Percentiles rank a stretch among this genome's conserved stretches.
Evolutionary conservation across 2,888 invertebrate species (phyloP).

Genomic region (Stictocephala bisonia): DNA sequence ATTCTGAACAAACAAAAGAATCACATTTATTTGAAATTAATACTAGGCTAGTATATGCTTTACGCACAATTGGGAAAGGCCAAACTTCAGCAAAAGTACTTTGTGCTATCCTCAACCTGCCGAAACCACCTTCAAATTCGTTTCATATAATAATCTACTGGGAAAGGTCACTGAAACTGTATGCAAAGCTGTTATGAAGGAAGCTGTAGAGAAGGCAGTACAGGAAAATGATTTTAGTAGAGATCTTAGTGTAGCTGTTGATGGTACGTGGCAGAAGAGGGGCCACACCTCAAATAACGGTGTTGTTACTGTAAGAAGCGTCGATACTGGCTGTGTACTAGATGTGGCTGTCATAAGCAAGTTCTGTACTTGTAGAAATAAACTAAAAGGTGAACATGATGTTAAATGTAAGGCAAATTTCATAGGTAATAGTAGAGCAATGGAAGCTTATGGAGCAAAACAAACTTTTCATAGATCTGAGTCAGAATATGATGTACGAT

Average conservation of each 20-base stretch:
- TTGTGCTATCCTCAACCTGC: not conserved
- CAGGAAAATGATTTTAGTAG: not conserved
- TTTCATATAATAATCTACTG: not conserved
- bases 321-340: not conserved
- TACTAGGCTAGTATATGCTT: constrained; percentile 9
- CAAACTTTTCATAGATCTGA: not conserved
- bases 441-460: not conserved
- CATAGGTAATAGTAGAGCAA: constrained; percentile 9
- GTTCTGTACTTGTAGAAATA: not conserved
- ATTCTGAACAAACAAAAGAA: not conserved
- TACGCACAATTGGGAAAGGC: constrained; percentile 9
- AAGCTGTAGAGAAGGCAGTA: constrained; percentile 21
- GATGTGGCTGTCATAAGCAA: constrained; percentile 4
- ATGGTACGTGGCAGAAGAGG: constrained; percentile 18
- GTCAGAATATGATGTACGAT: not conserved
- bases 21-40: constrained; percentile 12
- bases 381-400: not conserved
- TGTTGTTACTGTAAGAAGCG: constrained; percentile 6
- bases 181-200: not conserved
- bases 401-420: constrained; percentile 7
- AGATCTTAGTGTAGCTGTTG: not conserved
- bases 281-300: constrained; percentile 19
- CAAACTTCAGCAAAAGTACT: not conserved
- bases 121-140: not conserved
- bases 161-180: not conserved